Base-by-base conservation (phyloP, 2,888 invertebrate species). In the Callinectes sapidus region DNA sequence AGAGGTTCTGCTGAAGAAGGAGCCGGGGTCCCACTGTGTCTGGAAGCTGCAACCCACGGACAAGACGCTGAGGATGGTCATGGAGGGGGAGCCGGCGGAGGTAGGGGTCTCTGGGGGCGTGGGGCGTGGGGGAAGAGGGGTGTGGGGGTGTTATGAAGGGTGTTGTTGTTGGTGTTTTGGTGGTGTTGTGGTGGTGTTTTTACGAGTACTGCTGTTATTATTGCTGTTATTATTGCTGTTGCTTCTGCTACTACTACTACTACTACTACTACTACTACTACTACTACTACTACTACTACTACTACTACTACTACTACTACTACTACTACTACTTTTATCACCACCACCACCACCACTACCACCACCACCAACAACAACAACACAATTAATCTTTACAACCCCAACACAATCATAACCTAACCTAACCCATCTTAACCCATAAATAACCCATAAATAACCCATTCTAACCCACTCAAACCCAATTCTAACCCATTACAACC, bases 31-130 rank as follows among this genome's bases (percentile, higher is more conserved):
- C 0, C 91, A 93, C 35, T 94, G 92, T 14, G 92, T 90, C 54
- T 94, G 94, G 94, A 71, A 89, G 16, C 61, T 93, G 14, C 89
- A 89, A 39, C 90, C 94, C 54, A 71, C 32, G n/a, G 87, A 88
- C 0, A 93, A 88, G 6, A 35, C 66, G 13, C 89, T 91, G 42
- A 86, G 93, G 48, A 89, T 90, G 6, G 55, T 86, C 28, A 81
- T 88, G 54, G 89, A 90, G 54, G 93, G 93, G 13, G 86, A 93
- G 42, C 92, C 94, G 1, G 93, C 92, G 13, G 90, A 94, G 94
- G 94, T 92, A 13, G 28, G 87, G 18, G 10, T 16, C 35, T 71
- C n/a, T n/a, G n/a, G 61, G 5, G n/a, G 6, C 28, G 32, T 35
- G 55, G 42, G 2, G 71, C 1, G 86, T 1, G 86, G 42, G 39